Conservation (phyloP, 2,113 vertebrate genomes). For the Nesoenas mayeri region DNA sequence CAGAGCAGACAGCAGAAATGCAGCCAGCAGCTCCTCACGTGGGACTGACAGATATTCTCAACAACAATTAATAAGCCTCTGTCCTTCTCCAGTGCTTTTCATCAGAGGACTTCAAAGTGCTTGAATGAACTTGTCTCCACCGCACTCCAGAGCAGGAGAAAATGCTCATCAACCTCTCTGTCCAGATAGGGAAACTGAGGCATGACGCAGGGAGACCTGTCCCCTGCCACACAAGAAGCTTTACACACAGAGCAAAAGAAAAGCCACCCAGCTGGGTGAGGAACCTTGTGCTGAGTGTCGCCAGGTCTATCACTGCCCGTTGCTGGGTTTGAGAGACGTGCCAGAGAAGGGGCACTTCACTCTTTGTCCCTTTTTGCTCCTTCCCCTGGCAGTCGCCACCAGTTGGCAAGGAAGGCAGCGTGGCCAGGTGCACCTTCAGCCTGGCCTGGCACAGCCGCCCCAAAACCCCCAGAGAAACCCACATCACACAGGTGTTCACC, state of each 20-base stretch:
- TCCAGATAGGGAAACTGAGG: background rate
- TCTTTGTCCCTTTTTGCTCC: background rate
- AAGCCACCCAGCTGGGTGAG: background rate
- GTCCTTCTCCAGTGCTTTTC: background rate
- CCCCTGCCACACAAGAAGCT: background rate
- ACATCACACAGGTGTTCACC: background rate
- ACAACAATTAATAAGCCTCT: slow-evolving; percentile 48
- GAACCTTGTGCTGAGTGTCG: background rate
- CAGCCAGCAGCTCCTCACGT: background rate
- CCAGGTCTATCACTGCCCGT: rapidly evolving
- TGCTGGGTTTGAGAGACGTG: background rate
- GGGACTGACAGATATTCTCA: slow-evolving; percentile 25
- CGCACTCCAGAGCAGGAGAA: background rate
- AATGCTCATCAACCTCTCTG: rapidly evolving
- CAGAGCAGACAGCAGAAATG: background rate
- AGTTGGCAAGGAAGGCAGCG: background rate
- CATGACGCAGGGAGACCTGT: rapidly evolving
- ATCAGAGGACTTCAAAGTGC: background rate
- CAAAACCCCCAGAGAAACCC: rapidly evolving
- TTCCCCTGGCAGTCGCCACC: background rate
- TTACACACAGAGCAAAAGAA: background rate
- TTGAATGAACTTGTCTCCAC: background rate
- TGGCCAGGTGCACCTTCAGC: background rate
- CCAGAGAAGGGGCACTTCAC: background rate
- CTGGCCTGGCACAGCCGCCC: background rate